These are phyloP conservation scores for cattle (Bos taurus) DNA, from an alignment of 2,113 vertebrate genomes.

Conservation along the genomic window DNA sequence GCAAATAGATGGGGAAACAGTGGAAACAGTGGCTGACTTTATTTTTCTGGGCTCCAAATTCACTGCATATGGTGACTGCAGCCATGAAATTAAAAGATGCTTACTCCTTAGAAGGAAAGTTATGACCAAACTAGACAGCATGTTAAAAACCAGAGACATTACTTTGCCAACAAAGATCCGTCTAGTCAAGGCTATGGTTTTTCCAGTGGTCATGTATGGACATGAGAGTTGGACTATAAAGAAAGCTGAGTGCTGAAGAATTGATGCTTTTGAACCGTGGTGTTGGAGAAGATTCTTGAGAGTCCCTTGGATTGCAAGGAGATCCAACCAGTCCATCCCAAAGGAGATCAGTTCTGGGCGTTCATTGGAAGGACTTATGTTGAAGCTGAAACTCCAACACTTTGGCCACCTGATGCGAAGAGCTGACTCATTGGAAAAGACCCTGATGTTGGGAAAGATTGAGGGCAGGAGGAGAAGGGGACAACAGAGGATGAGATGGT, in stretches of 20 bases:
- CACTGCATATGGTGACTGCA: background rate
- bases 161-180: background rate
- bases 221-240: background rate
- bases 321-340: too few relatives aligned
- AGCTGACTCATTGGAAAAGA: background rate
- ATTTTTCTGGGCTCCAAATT: background rate
- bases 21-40: background rate
- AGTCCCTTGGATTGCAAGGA: background rate
- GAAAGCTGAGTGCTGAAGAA: background rate
- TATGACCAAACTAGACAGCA: background rate
- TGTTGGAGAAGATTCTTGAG: background rate
- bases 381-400: background rate
- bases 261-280: background rate
- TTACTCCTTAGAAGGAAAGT: background rate
- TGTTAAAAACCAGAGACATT: background rate
- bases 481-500: background rate
- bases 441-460: background rate
- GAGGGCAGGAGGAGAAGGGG: background rate
- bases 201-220: background rate
- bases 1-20: background rate
- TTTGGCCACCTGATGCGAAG: background rate
- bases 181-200: background rate
- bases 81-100: background rate
- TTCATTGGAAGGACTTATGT: background rate
- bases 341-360: too few relatives aligned